Conservation (phyloP, 2,797 vertebrate genomes). For the Ctenopoma multispine region DNA sequence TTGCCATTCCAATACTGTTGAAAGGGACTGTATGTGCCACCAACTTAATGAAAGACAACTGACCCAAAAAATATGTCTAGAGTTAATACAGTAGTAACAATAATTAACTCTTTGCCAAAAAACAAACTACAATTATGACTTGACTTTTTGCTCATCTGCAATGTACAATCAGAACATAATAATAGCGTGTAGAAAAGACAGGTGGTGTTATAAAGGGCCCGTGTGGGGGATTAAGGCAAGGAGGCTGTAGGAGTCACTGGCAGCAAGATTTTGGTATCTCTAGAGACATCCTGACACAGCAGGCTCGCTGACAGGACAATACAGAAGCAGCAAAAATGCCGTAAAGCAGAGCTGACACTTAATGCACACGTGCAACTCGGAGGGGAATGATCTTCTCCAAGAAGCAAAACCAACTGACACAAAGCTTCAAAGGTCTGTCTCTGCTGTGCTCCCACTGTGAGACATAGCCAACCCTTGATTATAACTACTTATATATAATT, state of each 20-base stretch:
- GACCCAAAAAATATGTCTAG: too few species aligned
- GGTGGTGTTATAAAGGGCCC: conserved; percentile 29
- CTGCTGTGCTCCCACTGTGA: neutral
- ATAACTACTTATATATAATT: conserved; percentile 24
- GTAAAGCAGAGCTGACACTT: conserved; percentile 60
- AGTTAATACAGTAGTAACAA: too few species aligned
- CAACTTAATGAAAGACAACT: too few species aligned
- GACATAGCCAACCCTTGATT: conserved; percentile 29
- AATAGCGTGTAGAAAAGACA: conserved; percentile 6
- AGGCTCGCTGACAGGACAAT: conserved; percentile 25
- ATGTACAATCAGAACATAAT: neutral
- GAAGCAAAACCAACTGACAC: conserved; percentile 19
- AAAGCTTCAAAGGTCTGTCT: neutral
- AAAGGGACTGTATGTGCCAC: too few species aligned
- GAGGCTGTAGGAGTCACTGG: conserved; percentile 14
- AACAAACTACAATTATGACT: too few species aligned
- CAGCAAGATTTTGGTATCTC: conserved; percentile 47
- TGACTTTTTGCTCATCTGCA: conserved; percentile 1
- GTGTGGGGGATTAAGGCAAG: conserved; percentile 11
- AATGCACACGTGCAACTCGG: conserved; percentile 35
- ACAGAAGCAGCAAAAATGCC: conserved; percentile 42
- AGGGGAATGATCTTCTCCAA: conserved; percentile 49
- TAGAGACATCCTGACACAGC: conserved; percentile 40
- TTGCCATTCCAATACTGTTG: too few species aligned
- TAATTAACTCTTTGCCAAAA: too few species aligned